Evolutionary conservation across 2,888 invertebrate species (phyloP).

Genomic region (Laothoe populi): DNA sequence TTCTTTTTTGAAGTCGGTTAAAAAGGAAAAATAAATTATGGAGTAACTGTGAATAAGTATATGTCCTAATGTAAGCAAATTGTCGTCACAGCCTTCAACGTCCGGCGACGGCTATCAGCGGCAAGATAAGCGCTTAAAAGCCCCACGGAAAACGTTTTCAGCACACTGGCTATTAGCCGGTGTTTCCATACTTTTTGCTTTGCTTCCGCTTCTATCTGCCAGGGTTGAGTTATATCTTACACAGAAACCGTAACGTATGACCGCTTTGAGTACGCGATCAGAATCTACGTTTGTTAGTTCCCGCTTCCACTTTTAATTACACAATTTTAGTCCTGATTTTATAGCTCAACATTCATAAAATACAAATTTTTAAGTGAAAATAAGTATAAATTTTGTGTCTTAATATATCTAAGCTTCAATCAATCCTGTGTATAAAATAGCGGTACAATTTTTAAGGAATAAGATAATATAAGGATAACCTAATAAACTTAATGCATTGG

Average conservation of each 20-base stretch:
- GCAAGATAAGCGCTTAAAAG: conserved; percentile 85
- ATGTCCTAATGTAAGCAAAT: conserved; percentile 83
- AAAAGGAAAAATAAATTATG: conserved; percentile 33
- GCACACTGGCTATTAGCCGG: conserved; percentile 71
- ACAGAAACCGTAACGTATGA: conserved; percentile 50
- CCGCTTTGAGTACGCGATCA: conserved; percentile 50
- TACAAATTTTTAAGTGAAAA: conserved; percentile 26
- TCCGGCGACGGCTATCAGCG: conserved; percentile 82
- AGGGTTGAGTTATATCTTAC: conserved; percentile 56
- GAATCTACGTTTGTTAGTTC: conserved; percentile 47
- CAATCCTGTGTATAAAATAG: conserved; percentile 44
- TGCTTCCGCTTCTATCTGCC: conserved; percentile 50
- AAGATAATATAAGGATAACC: conserved; percentile 67
- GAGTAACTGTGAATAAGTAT: conserved; percentile 60
- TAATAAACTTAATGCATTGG: conserved; percentile 78
- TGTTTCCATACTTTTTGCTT: conserved; percentile 72
- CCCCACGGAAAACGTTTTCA: conserved; percentile 80
- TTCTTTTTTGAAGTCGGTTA: too few species aligned
- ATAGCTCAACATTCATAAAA: conserved; percentile 12
- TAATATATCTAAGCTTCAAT: neutral
- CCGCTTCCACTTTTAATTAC: conserved; percentile 40
- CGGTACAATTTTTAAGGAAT: conserved; percentile 64
- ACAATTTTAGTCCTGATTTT: conserved; percentile 32
- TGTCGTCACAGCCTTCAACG: conserved; percentile 81
- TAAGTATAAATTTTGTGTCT: conserved; percentile 28